Evolutionary conservation across 2,888 invertebrate genomes (phyloP).

Genomic region (Acanthosepion lycidas): DNA sequence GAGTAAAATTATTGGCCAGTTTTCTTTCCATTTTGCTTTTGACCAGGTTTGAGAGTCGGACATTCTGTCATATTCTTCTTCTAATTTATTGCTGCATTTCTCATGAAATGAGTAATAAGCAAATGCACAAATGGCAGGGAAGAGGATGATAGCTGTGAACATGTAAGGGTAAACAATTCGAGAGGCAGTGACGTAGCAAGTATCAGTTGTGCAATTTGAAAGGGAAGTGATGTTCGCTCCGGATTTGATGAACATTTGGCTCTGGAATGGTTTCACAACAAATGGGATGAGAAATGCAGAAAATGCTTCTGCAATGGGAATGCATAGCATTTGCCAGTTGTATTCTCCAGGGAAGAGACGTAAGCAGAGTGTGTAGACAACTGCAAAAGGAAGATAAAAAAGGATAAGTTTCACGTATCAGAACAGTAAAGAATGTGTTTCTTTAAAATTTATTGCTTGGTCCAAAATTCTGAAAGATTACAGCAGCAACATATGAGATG

Average conservation of each 20-base stretch:
- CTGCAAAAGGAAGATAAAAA: neutral
- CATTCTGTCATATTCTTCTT: neutral
- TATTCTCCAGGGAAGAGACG: neutral
- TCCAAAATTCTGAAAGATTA: constrained; percentile 48
- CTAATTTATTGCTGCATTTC: neutral
- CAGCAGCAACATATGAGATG: constrained; percentile 50
- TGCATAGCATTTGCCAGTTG: constrained; percentile 50
- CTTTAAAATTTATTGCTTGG: no score
- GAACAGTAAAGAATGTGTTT: no score
- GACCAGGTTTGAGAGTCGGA: neutral
- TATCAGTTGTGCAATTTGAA: neutral
- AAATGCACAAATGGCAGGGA: neutral
- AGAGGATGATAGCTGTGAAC: neutral
- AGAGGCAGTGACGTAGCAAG: neutral
- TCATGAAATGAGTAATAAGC: neutral
- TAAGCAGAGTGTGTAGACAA: constrained; percentile 4
- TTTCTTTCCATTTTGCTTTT: neutral
- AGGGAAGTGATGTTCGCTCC: constrained; percentile 36
- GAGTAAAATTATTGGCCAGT: constrained; percentile 25
- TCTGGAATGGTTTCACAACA: constrained; percentile 51
- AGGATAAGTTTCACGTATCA: neutral
- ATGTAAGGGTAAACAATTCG: neutral
- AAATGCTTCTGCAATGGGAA: constrained; percentile 50
- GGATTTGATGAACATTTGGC: neutral
- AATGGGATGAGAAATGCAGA: constrained; percentile 52